Percentiles rank a stretch among this genome's conserved stretches.
Evolutionary conservation across 2,113 vertebrate genomes (phyloP).

Genomic region (Heterotis niloticus): DNA sequence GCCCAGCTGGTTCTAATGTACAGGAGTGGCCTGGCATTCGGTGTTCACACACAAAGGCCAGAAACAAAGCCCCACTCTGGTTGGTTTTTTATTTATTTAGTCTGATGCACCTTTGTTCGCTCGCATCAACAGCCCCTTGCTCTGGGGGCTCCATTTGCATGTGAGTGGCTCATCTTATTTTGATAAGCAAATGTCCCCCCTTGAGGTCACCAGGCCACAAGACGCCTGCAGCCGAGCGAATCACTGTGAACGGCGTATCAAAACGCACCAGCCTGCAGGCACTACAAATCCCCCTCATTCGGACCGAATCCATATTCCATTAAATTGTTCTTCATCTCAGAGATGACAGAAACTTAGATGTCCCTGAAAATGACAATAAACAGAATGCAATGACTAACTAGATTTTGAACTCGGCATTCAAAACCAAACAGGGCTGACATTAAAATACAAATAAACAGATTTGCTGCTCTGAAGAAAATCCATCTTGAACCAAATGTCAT

Average conservation of each 20-base stretch:
- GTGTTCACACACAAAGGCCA: not conserved
- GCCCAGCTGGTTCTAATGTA: not conserved
- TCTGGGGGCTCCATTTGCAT: not conserved
- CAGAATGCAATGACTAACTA: not conserved
- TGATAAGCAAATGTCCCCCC: not conserved
- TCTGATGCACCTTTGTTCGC: conserved; percentile 12
- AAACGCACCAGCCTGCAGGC: not conserved
- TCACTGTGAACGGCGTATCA: not conserved
- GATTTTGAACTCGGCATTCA: not conserved
- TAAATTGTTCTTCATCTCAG: not conserved
- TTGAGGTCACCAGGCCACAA: not conserved
- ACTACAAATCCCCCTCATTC: not conserved
- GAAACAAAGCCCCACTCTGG: not conserved
- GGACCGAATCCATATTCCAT: not conserved
- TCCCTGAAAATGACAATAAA: not conserved
- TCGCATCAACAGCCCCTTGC: not conserved
- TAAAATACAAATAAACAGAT: not conserved
- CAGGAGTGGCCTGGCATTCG: not conserved
- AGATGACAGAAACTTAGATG: not conserved
- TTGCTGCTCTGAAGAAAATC: conserved; percentile 4
- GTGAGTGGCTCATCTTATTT: not conserved
- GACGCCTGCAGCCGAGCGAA: not conserved
- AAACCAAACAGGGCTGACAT: not conserved
- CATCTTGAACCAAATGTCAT: not conserved
- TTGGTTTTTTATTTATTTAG: not conserved